Conservation (phyloP, 2,888 invertebrate species). For the Sinhomidia bicolor region DNA sequence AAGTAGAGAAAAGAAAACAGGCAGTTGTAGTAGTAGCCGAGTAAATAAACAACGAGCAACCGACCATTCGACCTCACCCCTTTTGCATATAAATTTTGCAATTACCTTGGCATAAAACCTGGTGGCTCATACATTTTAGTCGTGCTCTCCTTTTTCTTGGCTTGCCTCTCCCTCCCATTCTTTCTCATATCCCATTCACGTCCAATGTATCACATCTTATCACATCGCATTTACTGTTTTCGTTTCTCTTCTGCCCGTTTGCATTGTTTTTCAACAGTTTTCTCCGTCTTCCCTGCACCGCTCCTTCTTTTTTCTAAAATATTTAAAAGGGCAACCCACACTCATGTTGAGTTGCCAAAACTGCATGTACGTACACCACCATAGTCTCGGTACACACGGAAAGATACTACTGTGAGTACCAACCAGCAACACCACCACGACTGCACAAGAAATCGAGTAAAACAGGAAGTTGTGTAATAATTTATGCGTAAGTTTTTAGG, state of each 20-base stretch:
- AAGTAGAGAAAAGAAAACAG: constrained; percentile 4
- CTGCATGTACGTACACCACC: neutral
- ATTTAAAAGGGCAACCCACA: constrained; percentile 32
- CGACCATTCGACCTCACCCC: constrained; percentile 63
- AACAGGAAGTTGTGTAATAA: constrained; percentile 43
- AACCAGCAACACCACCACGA: no score
- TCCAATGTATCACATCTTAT: constrained; percentile 52
- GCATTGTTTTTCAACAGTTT: constrained; percentile 54
- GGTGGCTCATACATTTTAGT: constrained; percentile 7
- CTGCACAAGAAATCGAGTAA: neutral
- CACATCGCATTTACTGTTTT: constrained; percentile 25
- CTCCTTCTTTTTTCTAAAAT: constrained; percentile 18
- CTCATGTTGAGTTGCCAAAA: constrained; percentile 48
- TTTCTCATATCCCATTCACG: neutral
- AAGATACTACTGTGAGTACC: no score
- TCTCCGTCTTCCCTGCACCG: neutral
- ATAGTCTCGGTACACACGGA: no score
- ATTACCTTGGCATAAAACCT: constrained; percentile 50
- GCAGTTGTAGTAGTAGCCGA: constrained; percentile 13
- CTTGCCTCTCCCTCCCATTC: constrained; percentile 1
- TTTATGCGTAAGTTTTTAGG: constrained; percentile 56
- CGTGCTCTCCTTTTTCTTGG: neutral
- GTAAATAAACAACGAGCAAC: constrained; percentile 62
- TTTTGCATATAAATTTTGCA: constrained; percentile 71
- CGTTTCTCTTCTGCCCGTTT: neutral